A percentile compares a stretch with the other conserved stretches of the same genome.
phyloP scores from a whole-genome alignment of 1,140 invertebrate species.

The Agrilus planipennis region DNA sequence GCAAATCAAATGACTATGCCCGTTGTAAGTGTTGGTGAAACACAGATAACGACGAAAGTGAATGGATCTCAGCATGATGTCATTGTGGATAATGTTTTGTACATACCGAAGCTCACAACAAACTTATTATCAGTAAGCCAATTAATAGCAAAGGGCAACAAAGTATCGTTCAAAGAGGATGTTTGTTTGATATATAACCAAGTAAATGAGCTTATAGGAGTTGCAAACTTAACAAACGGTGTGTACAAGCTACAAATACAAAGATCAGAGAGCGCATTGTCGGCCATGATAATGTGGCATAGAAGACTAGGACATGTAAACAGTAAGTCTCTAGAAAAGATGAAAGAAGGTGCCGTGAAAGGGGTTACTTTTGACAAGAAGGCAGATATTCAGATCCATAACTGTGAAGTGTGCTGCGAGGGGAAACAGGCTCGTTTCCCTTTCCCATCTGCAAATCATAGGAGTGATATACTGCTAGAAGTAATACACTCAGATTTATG shows the following conservation, averaged over 20 bases:
- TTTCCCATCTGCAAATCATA: constrained; percentile 11
- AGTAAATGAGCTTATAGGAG: background rate
- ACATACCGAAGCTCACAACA: constrained; percentile 17
- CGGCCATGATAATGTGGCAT: no score
- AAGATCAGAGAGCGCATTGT: no score
- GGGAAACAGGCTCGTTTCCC: constrained; percentile 18
- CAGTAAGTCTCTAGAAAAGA: constrained; percentile 12
- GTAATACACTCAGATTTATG: constrained; percentile 23
- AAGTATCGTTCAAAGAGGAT: constrained; percentile 14
- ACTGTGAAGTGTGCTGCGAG: constrained; percentile 19
- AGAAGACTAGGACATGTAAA: constrained; percentile 21
- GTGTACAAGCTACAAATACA: no score
- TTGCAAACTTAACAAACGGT: constrained; percentile 12
- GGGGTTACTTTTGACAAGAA: constrained; percentile 9
- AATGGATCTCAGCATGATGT: no score
- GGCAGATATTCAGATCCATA: constrained; percentile 1
- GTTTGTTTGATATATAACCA: constrained; percentile 15
- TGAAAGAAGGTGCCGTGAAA: constrained; percentile 13
- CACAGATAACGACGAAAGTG: no score
- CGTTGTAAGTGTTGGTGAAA: no score
- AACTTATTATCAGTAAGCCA: constrained; percentile 18
- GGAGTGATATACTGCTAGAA: constrained; percentile 16
- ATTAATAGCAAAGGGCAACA: constrained; percentile 17
- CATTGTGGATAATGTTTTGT: constrained; percentile 17
- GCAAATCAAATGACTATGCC: no score